Conservation (phyloP, 2,113 vertebrate genomes). For the sheep (Ovis aries) region DNA sequence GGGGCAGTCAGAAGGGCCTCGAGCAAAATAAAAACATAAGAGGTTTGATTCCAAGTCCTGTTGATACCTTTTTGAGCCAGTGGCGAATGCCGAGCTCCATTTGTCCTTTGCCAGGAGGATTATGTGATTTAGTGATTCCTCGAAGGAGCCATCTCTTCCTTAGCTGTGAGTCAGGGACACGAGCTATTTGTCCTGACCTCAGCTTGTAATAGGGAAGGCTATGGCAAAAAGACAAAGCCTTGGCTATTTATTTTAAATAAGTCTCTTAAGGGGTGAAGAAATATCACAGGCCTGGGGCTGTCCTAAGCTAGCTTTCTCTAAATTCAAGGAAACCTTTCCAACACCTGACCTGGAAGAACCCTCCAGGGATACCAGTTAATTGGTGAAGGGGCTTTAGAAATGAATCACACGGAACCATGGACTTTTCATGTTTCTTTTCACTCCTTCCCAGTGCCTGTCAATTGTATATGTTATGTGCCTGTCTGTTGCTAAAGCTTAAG, state of each 20-base stretch:
- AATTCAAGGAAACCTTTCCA: slow-evolving; percentile 49
- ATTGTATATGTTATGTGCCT: not conserved
- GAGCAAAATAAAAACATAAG: slow-evolving; percentile 18
- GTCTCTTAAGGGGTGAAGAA: slow-evolving; percentile 32
- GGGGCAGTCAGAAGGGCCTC: not conserved
- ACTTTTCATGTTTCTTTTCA: not conserved
- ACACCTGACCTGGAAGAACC: not conserved
- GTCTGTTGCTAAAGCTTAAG: not conserved
- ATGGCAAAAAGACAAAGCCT: slow-evolving; percentile 35
- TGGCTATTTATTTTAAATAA: slow-evolving; percentile 58
- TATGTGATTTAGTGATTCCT: slow-evolving; percentile 54
- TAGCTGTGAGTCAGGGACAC: slow-evolving; percentile 17
- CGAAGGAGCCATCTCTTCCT: slow-evolving; percentile 34
- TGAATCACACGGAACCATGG: not conserved
- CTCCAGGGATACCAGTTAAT: slow-evolving; percentile 19
- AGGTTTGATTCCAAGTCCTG: slow-evolving; percentile 11
- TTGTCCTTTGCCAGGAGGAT: slow-evolving; percentile 51
- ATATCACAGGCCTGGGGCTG: not conserved
- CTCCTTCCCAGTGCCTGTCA: not conserved
- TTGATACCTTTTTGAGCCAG: slow-evolving; percentile 41
- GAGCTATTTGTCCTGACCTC: slow-evolving; percentile 49
- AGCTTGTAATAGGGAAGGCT: not conserved
- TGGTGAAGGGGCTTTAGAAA: slow-evolving; percentile 10
- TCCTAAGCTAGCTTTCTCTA: not conserved
- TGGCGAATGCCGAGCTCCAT: slow-evolving; percentile 10